phyloP scores from a whole-genome alignment of 2,113 vertebrate species.

The Entomyzon cyanotis region DNA sequence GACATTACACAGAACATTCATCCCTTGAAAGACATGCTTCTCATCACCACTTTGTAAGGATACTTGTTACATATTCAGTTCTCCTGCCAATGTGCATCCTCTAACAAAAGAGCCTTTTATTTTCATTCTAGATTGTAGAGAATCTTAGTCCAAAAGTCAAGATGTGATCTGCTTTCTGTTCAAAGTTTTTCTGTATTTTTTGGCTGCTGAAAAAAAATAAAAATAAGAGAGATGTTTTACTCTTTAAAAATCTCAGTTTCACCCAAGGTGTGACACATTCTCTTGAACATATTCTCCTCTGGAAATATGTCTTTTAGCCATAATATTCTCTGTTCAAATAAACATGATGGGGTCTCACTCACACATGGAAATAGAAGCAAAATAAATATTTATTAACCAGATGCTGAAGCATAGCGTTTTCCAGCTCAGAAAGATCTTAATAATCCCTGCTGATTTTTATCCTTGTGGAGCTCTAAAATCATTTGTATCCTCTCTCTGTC shows the following conservation, averaged over 20 bases:
- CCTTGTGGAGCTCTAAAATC: slow-evolving; percentile 2
- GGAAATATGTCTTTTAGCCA: slow-evolving; percentile 1
- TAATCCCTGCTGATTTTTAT: slow-evolving; percentile 24
- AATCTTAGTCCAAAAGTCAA: background rate
- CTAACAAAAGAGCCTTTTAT: background rate
- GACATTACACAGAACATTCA: background rate
- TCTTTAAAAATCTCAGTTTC: background rate
- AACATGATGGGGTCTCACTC: background rate
- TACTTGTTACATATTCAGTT: background rate
- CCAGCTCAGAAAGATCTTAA: slow-evolving; percentile 17
- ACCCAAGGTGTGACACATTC: background rate
- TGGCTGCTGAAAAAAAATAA: background rate
- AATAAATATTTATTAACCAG: slow-evolving; percentile 55
- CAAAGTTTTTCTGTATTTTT: background rate
- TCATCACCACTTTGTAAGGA: background rate
- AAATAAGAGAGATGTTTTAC: background rate
- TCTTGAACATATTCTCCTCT: background rate
- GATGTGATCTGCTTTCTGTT: background rate
- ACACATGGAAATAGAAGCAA: slow-evolving; percentile 31
- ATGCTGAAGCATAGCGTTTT: slow-evolving; percentile 13
- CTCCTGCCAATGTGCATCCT: background rate
- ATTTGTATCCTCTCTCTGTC: slow-evolving; percentile 37
- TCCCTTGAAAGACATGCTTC: background rate
- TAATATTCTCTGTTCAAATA: slow-evolving; percentile 8
- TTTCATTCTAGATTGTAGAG: background rate